These are phyloP conservation scores for Aphelenchoides fujianensis DNA, from an alignment of 1,140 invertebrate species.

Conservation along the genomic window DNA sequence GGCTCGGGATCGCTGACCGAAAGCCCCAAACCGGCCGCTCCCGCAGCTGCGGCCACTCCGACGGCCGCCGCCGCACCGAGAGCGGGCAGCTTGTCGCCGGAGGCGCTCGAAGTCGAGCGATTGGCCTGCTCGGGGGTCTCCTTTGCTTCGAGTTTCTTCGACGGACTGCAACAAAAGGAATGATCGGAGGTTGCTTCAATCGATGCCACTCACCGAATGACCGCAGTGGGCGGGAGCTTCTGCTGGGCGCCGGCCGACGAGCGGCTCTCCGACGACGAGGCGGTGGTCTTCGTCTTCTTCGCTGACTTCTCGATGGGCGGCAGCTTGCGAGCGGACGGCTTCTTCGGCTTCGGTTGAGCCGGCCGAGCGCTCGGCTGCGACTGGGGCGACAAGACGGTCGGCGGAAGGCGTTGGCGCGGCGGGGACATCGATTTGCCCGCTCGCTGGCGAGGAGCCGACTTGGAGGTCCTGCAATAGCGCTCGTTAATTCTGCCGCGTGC, in stretches of 20 bases:
- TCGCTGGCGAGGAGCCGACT: constrained; percentile 32
- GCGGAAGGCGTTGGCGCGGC: constrained; percentile 3
- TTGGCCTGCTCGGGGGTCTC: constrained; percentile 2
- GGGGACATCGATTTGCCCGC: constrained; percentile 41
- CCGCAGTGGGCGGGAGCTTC: constrained; percentile 40
- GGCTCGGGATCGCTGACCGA: constrained; percentile 4
- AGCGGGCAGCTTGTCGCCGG: constrained; percentile 23
- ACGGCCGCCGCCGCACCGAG: constrained; percentile 25
- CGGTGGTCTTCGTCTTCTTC: background rate
- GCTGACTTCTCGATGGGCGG: constrained; percentile 35
- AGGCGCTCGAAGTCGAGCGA: constrained; percentile 7
- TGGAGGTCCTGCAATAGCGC: constrained; percentile 37
- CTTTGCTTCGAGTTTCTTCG: constrained; percentile 9
- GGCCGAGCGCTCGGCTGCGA: background rate
- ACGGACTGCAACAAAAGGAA: constrained; percentile 15
- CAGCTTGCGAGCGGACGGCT: constrained; percentile 12
- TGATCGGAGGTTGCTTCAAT: background rate
- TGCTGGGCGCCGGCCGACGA: constrained; percentile 3
- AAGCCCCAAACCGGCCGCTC: constrained; percentile 12
- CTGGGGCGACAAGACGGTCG: background rate
- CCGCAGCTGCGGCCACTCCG: constrained; percentile 22
- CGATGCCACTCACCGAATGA: constrained; percentile 27
- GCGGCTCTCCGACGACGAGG: constrained; percentile 10
- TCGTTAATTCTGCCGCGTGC: background rate
- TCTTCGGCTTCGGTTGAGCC: constrained; percentile 6